These are phyloP conservation scores for Eupsilia transversa DNA, from an alignment of 2,888 invertebrate species.

Conservation along the genomic window DNA sequence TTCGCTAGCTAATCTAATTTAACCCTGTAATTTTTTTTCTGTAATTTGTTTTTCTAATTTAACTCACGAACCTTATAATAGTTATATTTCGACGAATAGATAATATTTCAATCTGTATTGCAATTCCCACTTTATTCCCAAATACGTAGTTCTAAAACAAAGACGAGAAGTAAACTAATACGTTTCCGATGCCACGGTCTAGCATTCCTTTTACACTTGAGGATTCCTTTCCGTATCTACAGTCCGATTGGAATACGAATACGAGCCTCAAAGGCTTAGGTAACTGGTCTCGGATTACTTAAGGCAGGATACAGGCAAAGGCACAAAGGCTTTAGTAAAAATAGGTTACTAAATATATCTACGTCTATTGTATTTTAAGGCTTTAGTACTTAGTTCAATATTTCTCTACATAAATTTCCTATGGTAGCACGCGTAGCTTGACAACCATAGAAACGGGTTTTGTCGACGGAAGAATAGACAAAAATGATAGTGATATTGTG, in stretches of 20 bases:
- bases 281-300: not conserved
- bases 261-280: not conserved
- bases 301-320: not conserved
- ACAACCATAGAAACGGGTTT: no score
- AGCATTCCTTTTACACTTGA: not conserved
- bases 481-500: no score
- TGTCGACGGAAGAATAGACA: no score
- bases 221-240: not conserved
- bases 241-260: constrained; percentile 2
- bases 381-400: not conserved
- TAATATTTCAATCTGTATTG: not conserved
- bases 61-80: no score
- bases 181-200: not conserved
- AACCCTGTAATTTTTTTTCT: no score
- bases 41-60: no score
- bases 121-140: not conserved
- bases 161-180: not conserved
- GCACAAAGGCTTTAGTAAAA: not conserved
- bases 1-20: no score
- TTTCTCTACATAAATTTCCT: not conserved
- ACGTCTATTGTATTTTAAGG: no score
- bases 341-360: no score
- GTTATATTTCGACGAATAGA: no score
- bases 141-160: not conserved
- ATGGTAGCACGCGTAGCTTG: no score